Base-by-base conservation (phyloP, 2,888 invertebrate species). In the Panorpa germanica region DNA sequence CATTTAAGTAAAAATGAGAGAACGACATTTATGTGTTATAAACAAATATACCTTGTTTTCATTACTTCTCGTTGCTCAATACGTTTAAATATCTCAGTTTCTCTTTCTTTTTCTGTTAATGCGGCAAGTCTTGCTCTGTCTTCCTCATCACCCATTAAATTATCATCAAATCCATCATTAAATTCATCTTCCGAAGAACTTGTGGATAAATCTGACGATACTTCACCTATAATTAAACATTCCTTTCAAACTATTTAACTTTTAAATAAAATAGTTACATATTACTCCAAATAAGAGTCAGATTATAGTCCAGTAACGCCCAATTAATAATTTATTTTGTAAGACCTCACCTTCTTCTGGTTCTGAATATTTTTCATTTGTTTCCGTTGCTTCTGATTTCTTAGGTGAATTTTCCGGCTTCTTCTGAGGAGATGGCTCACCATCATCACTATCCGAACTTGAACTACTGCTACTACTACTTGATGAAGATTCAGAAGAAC, bases 91-190 rank as follows among this genome's bases (percentile, higher is more conserved):
- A 98, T 78, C 55, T 95, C 95, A 32, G 91, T 88, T 57, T 98
- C 96, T 24, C 96, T 63, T 48, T 96, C 95, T 45, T 90, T 91
- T 49, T 96, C 96, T 0, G 93, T 93, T 68, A 96, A 76, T 37
- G 78, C 74, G 8, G 86, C 88, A 25, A 96, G 59, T 1, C 83
- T 60, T 2, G 82, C 78, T 43, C 85, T 71, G 59, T 96, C 96
- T 40, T 88, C 93, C 35, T 85, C 91, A 52, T 95, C 93, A 0
- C 93, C 93, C 78, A 95, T 93, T 16, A 95, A 65, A 48, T 95
- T 83, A 38, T 95, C 93, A 49, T 93, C 95, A 43, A 83, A 91
- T 37, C 95, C 95, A 57, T 96, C 95, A 48, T 90, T 78, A 48
- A 93, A 95, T 52, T 91, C 90, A 40, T 78, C 80, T 38, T 83